phyloP scores from a whole-genome alignment of 2,113 vertebrate species.

The Casuarius casuarius region DNA sequence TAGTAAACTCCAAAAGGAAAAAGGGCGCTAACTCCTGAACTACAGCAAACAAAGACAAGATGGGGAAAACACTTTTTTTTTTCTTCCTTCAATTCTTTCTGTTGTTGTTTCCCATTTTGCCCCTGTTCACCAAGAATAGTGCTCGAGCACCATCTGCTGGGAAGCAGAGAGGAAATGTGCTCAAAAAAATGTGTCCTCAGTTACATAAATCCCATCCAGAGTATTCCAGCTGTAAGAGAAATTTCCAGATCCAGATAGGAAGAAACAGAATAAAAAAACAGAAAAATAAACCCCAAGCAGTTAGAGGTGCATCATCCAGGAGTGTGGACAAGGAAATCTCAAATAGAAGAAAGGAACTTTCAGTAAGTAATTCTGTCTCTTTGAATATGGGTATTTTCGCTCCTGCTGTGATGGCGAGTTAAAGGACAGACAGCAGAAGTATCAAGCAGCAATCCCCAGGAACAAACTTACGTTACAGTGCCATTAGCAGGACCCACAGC shows the following conservation, averaged over 20 bases:
- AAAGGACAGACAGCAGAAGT: background rate
- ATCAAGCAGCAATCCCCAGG: background rate
- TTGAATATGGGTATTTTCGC: fast-evolving
- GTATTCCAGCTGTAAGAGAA: background rate
- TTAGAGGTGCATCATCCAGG: fast-evolving
- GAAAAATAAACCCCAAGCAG: background rate
- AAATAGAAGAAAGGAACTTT: background rate
- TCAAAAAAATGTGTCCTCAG: background rate
- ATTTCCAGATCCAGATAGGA: background rate
- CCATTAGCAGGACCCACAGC: background rate
- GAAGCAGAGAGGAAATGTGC: background rate
- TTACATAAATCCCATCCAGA: background rate
- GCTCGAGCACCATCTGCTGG: background rate
- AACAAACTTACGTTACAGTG: background rate
- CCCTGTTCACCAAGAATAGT: too few species aligned
- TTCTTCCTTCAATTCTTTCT: background rate
- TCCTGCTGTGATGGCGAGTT: background rate
- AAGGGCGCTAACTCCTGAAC: background rate
- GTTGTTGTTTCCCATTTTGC: background rate
- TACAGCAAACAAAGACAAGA: background rate
- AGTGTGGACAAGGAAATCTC: background rate
- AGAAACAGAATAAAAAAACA: background rate
- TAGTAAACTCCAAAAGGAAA: background rate
- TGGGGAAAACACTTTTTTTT: background rate
- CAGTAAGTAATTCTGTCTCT: background rate